A percentile compares a stretch with the other conserved stretches of the same genome.
These are phyloP conservation scores for Sebastiscus tertius DNA, from an alignment of 2,797 vertebrate genomes.

Conservation along the genomic window DNA sequence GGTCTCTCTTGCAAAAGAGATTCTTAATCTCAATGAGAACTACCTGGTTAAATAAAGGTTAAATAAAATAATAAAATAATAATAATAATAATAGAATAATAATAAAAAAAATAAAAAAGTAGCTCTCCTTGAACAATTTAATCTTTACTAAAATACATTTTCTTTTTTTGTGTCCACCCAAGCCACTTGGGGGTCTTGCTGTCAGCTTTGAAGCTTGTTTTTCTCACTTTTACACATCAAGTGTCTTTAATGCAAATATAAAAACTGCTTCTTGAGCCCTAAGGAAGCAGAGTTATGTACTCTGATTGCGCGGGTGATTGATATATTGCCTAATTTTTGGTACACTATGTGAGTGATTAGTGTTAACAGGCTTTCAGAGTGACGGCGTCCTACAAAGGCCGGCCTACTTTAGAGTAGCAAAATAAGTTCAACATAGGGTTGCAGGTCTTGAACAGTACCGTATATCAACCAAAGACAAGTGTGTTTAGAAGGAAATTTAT, in stretches of 20 bases:
- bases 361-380: background rate
- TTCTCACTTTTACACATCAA: background rate
- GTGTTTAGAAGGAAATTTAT: no score
- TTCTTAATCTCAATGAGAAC: no score
- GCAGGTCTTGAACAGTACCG: background rate
- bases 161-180: background rate
- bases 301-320: background rate
- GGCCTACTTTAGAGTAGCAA: no score
- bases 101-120: no score
- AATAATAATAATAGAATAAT: no score
- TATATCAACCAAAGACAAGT: no score
- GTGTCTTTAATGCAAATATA: background rate
- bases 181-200: background rate
- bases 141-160: background rate
- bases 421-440: background rate
- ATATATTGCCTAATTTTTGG: no score
- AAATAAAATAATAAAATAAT: no score
- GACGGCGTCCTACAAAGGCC: fast-evolving
- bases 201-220: background rate
- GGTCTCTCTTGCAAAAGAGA: no score
- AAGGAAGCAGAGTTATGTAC: background rate
- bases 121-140: background rate
- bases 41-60: no score
- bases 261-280: no score
- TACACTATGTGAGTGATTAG: background rate